These are phyloP conservation scores for Nasonia vitripennis DNA, from an alignment of 1,140 invertebrate species.

Conservation along the genomic window DNA sequence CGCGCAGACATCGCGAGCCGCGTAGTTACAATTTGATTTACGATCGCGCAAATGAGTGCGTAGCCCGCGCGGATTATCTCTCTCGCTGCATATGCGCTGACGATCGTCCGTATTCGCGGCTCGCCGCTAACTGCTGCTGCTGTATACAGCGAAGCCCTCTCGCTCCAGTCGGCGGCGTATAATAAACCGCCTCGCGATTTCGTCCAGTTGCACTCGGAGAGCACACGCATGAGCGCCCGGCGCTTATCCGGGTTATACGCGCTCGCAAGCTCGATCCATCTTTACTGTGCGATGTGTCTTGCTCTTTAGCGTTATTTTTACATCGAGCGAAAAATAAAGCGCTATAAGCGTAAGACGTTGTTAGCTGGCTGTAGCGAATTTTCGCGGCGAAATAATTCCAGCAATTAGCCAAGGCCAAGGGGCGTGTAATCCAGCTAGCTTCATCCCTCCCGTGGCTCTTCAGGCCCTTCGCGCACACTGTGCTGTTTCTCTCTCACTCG, in stretches of 20 bases:
- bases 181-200: neutral
- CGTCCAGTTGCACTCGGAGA: neutral
- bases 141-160: no score
- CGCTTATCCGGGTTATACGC: neutral
- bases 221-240: neutral
- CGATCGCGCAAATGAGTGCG: neutral
- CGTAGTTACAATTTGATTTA: no score
- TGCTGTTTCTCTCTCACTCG: no score
- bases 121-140: neutral
- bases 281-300: no score
- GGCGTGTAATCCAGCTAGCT: neutral
- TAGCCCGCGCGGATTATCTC: neutral
- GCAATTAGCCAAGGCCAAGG: neutral
- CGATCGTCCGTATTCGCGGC: neutral
- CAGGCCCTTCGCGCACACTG: neutral
- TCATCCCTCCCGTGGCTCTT: neutral
- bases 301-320: no score
- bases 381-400: neutral
- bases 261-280: neutral
- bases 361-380: neutral
- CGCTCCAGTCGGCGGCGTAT: neutral
- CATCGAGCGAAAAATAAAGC: no score
- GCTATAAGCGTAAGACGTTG: no score
- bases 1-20: no score
- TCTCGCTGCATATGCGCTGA: neutral